Base-by-base conservation (phyloP, 2,797 vertebrate species). In the Channa striata region DNA sequence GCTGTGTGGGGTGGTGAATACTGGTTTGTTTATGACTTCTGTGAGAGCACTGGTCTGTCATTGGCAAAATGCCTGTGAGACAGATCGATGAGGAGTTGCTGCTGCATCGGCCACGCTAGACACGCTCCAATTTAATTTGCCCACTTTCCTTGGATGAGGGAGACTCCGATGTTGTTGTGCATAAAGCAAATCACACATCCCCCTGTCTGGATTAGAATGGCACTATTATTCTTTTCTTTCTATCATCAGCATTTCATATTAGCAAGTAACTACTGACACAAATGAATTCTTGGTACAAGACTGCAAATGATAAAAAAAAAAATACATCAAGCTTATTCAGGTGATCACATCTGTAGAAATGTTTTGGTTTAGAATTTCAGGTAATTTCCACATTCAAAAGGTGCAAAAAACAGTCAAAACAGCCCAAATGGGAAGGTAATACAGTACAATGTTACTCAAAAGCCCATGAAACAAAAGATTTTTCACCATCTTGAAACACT, bases 11-110 rank as follows among this genome's bases (percentile, higher is more conserved):
- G 60, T 21, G 57, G 70, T 50, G 76, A 82, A 77, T 76, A 77
- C 57, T 70, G 80, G 66, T 68, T 82, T 88, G 81, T 87, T 89
- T 85, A 71, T 84, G 67, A 82, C 72, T 79, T 78, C 33, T 82
- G 71, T 74, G 78, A 80, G 83, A 81, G 82, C 74, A 4, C 60
- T 36, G 68, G 85, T 51, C 42, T 88, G 78, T 90, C 85, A 88
- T 75, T 90, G 82, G 84, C 86, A 83, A 81, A 81, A 76, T 76
- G 72, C 78, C 81, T 66, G 56, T 61, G 73, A 74, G 72, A 81
- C 73, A 16, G 84, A 87, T 89, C 80, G 39, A 83, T 89, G 84
- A 88, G 68, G 21, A 84, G 74, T 46, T 81, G 76, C 59, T 81
- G 81, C 76, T 58, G 80, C 74, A 43, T 74, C 80, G 79, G 81